Evolutionary conservation across 1,140 invertebrate genomes (phyloP).

Genomic region (Eumaeus atala): DNA sequence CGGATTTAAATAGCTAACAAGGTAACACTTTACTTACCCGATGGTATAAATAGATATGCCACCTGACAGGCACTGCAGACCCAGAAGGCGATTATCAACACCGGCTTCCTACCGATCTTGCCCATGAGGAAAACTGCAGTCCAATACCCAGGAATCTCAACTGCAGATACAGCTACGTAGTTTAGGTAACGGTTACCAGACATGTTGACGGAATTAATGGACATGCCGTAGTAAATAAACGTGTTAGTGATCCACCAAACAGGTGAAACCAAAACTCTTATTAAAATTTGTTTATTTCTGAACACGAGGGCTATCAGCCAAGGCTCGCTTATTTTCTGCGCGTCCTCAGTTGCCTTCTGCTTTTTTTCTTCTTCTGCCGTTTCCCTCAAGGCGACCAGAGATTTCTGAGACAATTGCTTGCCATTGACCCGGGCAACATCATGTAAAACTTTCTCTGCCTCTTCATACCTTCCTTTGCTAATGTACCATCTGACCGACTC

Average conservation of each 20-base stretch:
- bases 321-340: slow-evolving; percentile 26
- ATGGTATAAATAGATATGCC: slow-evolving; percentile 80
- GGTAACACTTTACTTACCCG: slow-evolving; percentile 38
- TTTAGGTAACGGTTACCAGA: slow-evolving; percentile 80
- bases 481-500: slow-evolving; percentile 87
- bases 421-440: slow-evolving; percentile 80
- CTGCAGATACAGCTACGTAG: slow-evolving; percentile 78
- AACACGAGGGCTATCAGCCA: slow-evolving; percentile 74
- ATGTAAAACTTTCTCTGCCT: slow-evolving; percentile 77
- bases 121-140: slow-evolving; percentile 56
- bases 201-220: slow-evolving; percentile 78
- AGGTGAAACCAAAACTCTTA: slow-evolving; percentile 78
- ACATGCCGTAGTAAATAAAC: slow-evolving; percentile 80
- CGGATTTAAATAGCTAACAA: no score
- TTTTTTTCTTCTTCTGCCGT: slow-evolving; percentile 36
- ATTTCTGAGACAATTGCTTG: slow-evolving; percentile 64
- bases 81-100: slow-evolving; percentile 82
- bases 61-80: slow-evolving; percentile 80
- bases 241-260: slow-evolving; percentile 82
- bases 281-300: slow-evolving; percentile 73
- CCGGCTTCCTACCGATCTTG: slow-evolving; percentile 68
- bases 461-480: slow-evolving; percentile 79
- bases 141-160: slow-evolving; percentile 83
- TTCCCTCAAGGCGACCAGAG: slow-evolving; percentile 55
- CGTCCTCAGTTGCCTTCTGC: slow-evolving; percentile 30